Percentiles rank a stretch among this genome's conserved stretches.
Evolutionary conservation across 2,113 vertebrate genomes (phyloP).

Genomic region (Phoenicopterus ruber): DNA sequence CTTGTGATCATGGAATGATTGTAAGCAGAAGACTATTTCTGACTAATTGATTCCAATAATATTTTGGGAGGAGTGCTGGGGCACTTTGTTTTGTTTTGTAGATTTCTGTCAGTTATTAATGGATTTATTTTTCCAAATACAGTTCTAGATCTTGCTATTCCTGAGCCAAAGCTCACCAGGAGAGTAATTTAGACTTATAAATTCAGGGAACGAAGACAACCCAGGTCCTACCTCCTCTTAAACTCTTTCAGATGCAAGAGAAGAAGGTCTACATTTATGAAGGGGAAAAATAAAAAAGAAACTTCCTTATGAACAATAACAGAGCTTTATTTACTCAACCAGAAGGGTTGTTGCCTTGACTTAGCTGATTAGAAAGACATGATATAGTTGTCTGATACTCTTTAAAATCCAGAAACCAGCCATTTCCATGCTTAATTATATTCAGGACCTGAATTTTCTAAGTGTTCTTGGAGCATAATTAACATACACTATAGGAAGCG

Average conservation of each 20-base stretch:
- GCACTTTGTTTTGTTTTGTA: neutral
- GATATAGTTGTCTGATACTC: neutral
- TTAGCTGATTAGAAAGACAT: neutral
- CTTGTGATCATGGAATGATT: neutral
- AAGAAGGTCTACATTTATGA: neutral
- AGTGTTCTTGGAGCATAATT: neutral
- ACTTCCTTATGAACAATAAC: neutral
- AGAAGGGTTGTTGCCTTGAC: neutral
- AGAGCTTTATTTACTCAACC: neutral
- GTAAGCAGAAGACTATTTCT: neutral
- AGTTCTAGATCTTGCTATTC: neutral
- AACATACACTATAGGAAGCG: neutral
- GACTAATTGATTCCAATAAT: neutral
- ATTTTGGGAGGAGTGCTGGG: neutral
- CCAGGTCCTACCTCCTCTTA: neutral
- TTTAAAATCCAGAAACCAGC: neutral
- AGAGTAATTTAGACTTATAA: neutral
- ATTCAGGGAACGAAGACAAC: neutral
- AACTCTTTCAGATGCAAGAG: neutral
- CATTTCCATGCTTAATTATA: neutral
- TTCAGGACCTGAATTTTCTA: neutral
- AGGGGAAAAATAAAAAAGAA: neutral
- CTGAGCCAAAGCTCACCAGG: neutral
- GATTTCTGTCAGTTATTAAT: neutral
- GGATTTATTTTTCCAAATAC: neutral